Evolutionary conservation across 2,888 invertebrate genomes (phyloP), one percentile per base, ranked within the genome.

Genomic region (Heliconius ismenius): DNA sequence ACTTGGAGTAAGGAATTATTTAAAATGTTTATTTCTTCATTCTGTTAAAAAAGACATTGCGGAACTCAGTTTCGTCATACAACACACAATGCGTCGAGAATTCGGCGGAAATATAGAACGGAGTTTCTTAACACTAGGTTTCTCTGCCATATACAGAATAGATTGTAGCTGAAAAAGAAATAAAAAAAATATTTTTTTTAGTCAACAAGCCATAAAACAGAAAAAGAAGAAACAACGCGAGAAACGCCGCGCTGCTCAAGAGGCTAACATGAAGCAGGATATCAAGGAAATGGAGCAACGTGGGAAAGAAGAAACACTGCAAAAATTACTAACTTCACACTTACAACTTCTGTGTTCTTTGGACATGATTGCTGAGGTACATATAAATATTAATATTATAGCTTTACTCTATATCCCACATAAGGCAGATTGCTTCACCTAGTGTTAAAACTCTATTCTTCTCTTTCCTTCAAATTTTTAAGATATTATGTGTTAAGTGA

Each of bases 311-410:
- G 95, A 95, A 78, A 90, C 95, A 11, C 86, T 97, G 39, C 92
- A 95, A 72, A 91, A 95, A 77, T 95, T 95, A 81, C 90, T 97
- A 13, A 90, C 92, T 0, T 94, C 96, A 0, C 97, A 97, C 84
- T 85, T 97, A 13, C 96, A 96, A 86, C 94, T 97, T 63, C 96
- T 97, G 81, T 94, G 96, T 74, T 94, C 95, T 3, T 94, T 96
- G 73, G 95, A 96, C 39, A 92, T 92, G 91, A 84, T 90, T 32
- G 83, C 89, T 39, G 93, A 94, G 90, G 94, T 94, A 76, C 18
- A 26, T 49, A 39, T 1, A 28, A 79, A 74, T 67, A 36, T n/a
- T 28, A 11, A 36, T 36, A 15, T 54, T 63, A 49, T 21, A 62
- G 10, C 58, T n/a, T 18, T 3, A n/a, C n/a, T 58, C n/a, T 58